Evolutionary conservation across 2,888 invertebrate genomes (phyloP), one percentile per base, ranked within the genome.

Genomic region (Acanthosoma haemorrhoidale): DNA sequence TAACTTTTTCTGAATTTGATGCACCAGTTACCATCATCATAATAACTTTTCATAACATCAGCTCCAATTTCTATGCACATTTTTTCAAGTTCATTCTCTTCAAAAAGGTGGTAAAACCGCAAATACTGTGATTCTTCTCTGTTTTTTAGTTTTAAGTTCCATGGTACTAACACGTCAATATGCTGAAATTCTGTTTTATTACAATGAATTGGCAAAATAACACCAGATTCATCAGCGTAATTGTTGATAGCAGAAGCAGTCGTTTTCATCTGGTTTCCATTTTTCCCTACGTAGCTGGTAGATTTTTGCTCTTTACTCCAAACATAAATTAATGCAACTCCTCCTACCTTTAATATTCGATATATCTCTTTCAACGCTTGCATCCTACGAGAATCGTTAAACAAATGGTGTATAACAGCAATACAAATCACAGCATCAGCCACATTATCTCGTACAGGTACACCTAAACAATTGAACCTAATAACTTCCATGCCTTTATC

Each of bases 1-100:
- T 21, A 34, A 36, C n/a, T 58, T 83, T 90, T 92, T 78, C 85
- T 82, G 77, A 94, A 85, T 75, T 92, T 82, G 34, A 92, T 86
- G 83, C 96, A 96, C 92, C 96, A 96, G 80, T 98, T 98, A 0
- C 98, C 98, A 80, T 97, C 91, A 80, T 97, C 97, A 77, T 96
- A 96, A 80, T 93, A 98, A 76, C 86, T 87, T 31, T 84, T 81
- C 34, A 85, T 78, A 11, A 96, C 81, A 51, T 78, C 76, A 39
- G 90, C 81, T 51, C 80, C 81, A 0, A 81, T 75, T 72, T 83
- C 79, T 21, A 77, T 77, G 74, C 90, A 89, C 43, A 96, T 80
- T 1, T 80, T 75, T 75, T 89, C 86, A 38, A 96, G 79, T 81
- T 96, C 97, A 0, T 86, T 86, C 75, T 92, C 88, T 75, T 89